phyloP scores from a whole-genome alignment of 2,888 invertebrate species.

The Caenorhabditis sp. region DNA sequence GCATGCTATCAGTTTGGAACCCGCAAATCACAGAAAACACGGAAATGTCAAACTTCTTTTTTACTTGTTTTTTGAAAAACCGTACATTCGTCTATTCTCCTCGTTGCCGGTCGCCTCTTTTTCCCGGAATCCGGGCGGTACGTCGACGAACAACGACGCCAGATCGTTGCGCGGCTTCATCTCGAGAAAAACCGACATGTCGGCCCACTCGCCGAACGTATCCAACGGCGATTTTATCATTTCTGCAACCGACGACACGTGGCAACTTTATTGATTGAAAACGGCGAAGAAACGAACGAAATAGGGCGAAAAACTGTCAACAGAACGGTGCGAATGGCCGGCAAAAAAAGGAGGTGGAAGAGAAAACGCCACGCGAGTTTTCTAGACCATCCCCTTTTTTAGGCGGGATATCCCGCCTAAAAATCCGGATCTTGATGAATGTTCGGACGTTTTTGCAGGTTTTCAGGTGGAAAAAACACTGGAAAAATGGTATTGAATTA shows the following conservation, averaged over 20 bases:
- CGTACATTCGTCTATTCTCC: conserved; percentile 26
- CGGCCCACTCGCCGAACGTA: conserved; percentile 51
- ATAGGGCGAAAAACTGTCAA: not conserved
- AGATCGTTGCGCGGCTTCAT: conserved; percentile 68
- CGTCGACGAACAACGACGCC: conserved; percentile 71
- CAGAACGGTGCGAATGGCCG: not conserved
- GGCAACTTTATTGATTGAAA: not conserved
- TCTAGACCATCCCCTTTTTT: no score
- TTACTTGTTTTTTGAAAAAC: not conserved
- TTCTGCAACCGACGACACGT: not conserved
- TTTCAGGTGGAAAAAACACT: no score
- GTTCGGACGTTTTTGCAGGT: no score
- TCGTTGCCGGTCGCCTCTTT: conserved; percentile 30
- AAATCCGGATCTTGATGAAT: no score
- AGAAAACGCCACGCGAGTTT: no score
- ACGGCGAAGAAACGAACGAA: not conserved
- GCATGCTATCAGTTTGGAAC: no score
- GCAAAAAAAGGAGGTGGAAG: not conserved
- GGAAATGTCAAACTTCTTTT: not conserved
- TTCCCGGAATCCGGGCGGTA: conserved; percentile 59
- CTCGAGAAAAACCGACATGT: conserved; percentile 52
- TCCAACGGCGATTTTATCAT: conserved; percentile 48
- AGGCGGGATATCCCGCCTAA: no score
- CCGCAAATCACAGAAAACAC: no score
- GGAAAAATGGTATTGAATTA: no score